Evolutionary conservation across 2,113 vertebrate genomes (phyloP).

Genomic region (Toxotes jaculatrix): DNA sequence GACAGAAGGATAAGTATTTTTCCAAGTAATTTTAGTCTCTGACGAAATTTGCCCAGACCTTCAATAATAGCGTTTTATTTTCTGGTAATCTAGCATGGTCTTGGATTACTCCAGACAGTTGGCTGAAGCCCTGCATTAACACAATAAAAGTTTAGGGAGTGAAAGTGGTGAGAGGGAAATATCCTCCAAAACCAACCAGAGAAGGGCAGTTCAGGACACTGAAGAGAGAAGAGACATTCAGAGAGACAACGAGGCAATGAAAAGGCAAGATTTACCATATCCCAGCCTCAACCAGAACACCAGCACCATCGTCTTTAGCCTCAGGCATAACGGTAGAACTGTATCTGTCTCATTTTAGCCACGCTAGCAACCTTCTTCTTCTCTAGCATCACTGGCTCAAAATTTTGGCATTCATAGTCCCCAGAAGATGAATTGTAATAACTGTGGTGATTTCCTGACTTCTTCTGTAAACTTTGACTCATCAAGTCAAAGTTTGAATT

Average conservation of each 20-base stretch:
- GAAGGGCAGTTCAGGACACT: conserved; percentile 63
- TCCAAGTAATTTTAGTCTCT: conserved; percentile 71
- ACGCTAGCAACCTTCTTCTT: too few species aligned
- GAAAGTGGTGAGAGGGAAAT: conserved; percentile 56
- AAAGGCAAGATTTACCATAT: background rate
- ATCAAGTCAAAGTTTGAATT: too few species aligned
- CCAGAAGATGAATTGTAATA: background rate
- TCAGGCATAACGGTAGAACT: too few species aligned
- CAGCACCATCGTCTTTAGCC: background rate
- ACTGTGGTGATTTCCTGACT: background rate
- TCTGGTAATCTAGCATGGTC: conserved; percentile 67
- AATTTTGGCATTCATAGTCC: too few species aligned
- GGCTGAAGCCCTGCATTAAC: conserved; percentile 66
- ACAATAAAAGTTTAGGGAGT: conserved; percentile 57
- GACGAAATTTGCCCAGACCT: conserved; percentile 63
- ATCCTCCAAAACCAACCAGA: conserved; percentile 36
- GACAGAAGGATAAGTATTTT: conserved; percentile 65
- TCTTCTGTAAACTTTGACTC: too few species aligned
- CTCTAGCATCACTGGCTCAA: too few species aligned
- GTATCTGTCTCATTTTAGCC: too few species aligned
- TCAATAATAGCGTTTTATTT: conserved; percentile 69
- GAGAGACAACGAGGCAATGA: background rate
- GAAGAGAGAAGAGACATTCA: conserved; percentile 9
- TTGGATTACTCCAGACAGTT: conserved; percentile 57
- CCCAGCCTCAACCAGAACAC: background rate